Evolutionary conservation across 2,113 vertebrate species (phyloP), one percentile per base, ranked within the genome.

Genomic region (Xenopus borealis): DNA sequence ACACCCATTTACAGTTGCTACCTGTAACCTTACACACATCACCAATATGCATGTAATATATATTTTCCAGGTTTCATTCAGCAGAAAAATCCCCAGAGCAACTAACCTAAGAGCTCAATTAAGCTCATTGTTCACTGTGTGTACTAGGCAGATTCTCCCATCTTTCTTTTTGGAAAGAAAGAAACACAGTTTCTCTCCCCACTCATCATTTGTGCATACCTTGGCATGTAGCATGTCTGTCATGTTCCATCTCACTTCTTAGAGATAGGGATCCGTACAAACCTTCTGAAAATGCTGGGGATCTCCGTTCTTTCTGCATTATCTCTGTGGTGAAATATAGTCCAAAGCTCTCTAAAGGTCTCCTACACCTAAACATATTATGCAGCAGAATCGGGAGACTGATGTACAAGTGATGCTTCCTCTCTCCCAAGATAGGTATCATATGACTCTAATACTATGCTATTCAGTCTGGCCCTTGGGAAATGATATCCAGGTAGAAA

Each of bases 161-260:
- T 50, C 47, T 13, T 12, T 50, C 14, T 12, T 12, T 16, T 12
- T n/a, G n/a, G n/a, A n/a, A n/a, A n/a, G n/a, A n/a, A n/a, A n/a
- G n/a, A n/a, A n/a, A n/a, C n/a, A n/a, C 47, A 10, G 47, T 50
- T 4, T 50, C 47, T 16, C 47, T 50, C 47, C 11, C 30, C 57
- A 69, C 11, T 52, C 30, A 30, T n/a, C 30, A 65, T 57, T 12
- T 12, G 66, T 83, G 79, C 90, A 78, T 93, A 93, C 91, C 90
- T 90, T 80, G 78, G 1, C 19, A 66, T 70, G 6, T n/a, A 45
- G 70, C 81, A 77, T 53, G 63, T 66, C 69, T 85, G 27, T 79
- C 53, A 7, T 63, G 69, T 80, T 69, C 87, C 44, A 53, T 80
- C 33, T 87, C 87, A 0, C 59, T 78, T 76, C 83, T 85, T 79